These are phyloP conservation scores for Allenopithecus nigroviridis DNA, from an alignment of 2,797 vertebrate genomes.

Conservation along the genomic window DNA sequence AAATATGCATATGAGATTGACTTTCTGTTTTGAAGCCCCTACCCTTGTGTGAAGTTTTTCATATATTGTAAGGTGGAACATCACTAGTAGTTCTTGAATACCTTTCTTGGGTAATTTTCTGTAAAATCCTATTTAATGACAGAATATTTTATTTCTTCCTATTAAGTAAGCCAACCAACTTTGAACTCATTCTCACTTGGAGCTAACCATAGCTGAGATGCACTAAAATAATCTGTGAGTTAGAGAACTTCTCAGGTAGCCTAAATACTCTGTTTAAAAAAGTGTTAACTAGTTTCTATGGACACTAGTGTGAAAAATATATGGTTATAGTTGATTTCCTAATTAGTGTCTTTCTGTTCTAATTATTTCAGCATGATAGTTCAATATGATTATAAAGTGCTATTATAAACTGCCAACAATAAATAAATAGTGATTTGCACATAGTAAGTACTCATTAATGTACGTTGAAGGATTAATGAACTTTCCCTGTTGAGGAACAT, in stretches of 20 bases:
- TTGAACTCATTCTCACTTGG: conserved; percentile 12
- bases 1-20: conserved; percentile 29
- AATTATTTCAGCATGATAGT: neutral
- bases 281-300: conserved; percentile 6
- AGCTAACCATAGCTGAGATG: neutral
- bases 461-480: conserved; percentile 9
- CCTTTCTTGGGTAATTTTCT: conserved; percentile 33
- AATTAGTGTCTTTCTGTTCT: conserved; percentile 31
- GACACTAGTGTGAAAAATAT: neutral
- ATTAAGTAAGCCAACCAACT: neutral
- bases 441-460: neutral
- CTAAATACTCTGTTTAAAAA: neutral
- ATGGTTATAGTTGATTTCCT: conserved; percentile 46
- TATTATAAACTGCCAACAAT: neutral
- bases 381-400: neutral
- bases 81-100: neutral
- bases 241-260: neutral
- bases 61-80: neutral
- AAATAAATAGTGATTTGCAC: neutral
- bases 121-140: conserved; percentile 34
- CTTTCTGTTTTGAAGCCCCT: conserved; percentile 42
- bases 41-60: conserved; percentile 23
- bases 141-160: conserved; percentile 25
- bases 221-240: conserved; percentile 3
- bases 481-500: conserved; percentile 20